These are phyloP conservation scores for Sarcophaga carnaria DNA, from an alignment of 2,888 invertebrate genomes.

Conservation along the genomic window DNA sequence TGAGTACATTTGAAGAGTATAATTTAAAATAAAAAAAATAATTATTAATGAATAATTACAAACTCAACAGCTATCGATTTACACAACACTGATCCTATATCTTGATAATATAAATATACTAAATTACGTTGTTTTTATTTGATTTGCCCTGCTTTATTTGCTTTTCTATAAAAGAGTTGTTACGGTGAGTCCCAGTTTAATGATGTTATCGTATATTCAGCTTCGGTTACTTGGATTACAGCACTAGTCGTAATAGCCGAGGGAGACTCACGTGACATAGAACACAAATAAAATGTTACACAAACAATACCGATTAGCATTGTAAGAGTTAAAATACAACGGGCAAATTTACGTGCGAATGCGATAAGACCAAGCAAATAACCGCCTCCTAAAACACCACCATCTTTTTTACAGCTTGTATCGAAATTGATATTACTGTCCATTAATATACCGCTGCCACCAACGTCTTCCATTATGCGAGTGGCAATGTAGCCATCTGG, in stretches of 20 bases:
- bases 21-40: background rate
- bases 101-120: background rate
- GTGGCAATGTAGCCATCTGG: slow-evolving; percentile 59
- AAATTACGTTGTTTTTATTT: background rate
- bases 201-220: slow-evolving; percentile 64
- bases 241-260: slow-evolving; percentile 56
- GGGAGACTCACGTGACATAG: slow-evolving; percentile 55
- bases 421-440: slow-evolving; percentile 72
- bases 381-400: slow-evolving; percentile 77
- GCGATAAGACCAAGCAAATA: slow-evolving; percentile 78
- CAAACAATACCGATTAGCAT: slow-evolving; percentile 76
- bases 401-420: slow-evolving; percentile 68
- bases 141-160: background rate
- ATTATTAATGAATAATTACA: background rate
- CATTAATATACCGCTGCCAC: slow-evolving; percentile 43
- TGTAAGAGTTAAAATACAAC: slow-evolving; percentile 76
- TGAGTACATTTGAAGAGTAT: background rate
- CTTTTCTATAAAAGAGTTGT: background rate
- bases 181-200: slow-evolving; percentile 60
- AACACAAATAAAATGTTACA: slow-evolving; percentile 76
- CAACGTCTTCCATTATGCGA: slow-evolving; percentile 42
- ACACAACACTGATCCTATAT: background rate
- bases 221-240: slow-evolving; percentile 61
- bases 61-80: background rate
- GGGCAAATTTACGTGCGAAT: slow-evolving; percentile 78